Evolutionary conservation across 2,888 invertebrate species (phyloP), one percentile per base, ranked within the genome.

Genomic region (Aphidius colemani): DNA sequence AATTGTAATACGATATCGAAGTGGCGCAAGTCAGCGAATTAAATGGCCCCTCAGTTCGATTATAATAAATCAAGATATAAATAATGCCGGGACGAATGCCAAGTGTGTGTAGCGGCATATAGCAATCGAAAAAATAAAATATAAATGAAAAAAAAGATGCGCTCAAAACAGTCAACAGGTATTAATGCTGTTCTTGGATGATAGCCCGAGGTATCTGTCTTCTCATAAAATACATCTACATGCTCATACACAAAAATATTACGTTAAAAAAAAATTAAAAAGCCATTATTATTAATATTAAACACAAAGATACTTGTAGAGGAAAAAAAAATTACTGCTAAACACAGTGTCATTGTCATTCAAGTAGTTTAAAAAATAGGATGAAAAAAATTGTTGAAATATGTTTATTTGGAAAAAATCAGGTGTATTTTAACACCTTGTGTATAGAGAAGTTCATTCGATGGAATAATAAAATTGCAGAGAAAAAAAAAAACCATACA

Each of bases 51-150:
- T 13, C 44, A 39, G 73, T 78, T 81, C 81, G 81, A 82, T 82
- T 81, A 78, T 79, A 79, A 82, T 82, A 82, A 82, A 82, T 81
- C 81, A 81, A 78, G 72, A 76, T 75, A 79, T 79, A 81, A 82
- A 82, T 82, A 82, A 82, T 76, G 76, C 74, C 78, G 74, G 79
- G 76, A 77, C 75, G 77, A 75, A 75, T 76, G 73, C 74, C 71
- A 67, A 69, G 58, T 50, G 63, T 44, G 53, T 50, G 66, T 63
- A 64, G 64, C 66, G 67, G 65, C 68, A 66, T 64, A 61, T 70
- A 73, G 76, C 77, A 74, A 78, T 79, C 78, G 77, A 74, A 78
- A 75, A 30, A 30, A 53, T 8, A 53, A 43, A 9, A 56, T n/a
- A 10, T 30, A 45, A 39, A n/a, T 18, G 7, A 44, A 55, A 10